Conservation (phyloP, 2,113 vertebrate genomes). For the Sylvietta virens region DNA sequence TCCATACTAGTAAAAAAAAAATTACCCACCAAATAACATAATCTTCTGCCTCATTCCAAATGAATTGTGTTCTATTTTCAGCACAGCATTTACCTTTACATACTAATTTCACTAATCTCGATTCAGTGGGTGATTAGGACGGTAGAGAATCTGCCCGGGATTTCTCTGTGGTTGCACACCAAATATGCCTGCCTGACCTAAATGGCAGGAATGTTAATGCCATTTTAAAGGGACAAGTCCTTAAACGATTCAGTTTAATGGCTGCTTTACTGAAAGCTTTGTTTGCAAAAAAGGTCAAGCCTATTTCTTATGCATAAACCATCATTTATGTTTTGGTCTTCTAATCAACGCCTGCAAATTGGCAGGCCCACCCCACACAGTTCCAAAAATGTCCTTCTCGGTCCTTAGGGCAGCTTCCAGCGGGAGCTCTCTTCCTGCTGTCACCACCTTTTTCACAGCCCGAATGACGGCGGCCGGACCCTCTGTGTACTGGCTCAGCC, state of each 20-base stretch:
- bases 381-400: conserved; percentile 86
- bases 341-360: conserved; percentile 83
- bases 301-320: background rate
- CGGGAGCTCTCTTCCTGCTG: conserved; percentile 81
- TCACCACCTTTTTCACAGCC: conserved; percentile 83
- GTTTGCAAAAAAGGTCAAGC: background rate
- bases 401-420: conserved; percentile 81
- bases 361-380: conserved; percentile 87
- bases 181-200: background rate
- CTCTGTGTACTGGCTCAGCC: conserved; percentile 76
- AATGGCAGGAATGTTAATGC: background rate
- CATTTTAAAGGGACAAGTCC: background rate
- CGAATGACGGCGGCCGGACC: conserved; percentile 79
- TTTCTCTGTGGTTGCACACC: background rate
- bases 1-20: background rate
- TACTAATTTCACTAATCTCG: background rate
- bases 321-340: conserved; percentile 81
- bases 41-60: background rate
- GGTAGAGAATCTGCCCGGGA: background rate
- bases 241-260: background rate
- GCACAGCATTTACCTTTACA: background rate
- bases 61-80: background rate
- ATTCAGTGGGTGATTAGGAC: background rate
- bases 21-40: background rate
- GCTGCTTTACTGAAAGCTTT: background rate